A percentile compares a stretch with the other conserved stretches of the same genome.
These are phyloP conservation scores for Taeniopygia guttata DNA, from an alignment of 2,797 vertebrate species.

Conservation along the genomic window DNA sequence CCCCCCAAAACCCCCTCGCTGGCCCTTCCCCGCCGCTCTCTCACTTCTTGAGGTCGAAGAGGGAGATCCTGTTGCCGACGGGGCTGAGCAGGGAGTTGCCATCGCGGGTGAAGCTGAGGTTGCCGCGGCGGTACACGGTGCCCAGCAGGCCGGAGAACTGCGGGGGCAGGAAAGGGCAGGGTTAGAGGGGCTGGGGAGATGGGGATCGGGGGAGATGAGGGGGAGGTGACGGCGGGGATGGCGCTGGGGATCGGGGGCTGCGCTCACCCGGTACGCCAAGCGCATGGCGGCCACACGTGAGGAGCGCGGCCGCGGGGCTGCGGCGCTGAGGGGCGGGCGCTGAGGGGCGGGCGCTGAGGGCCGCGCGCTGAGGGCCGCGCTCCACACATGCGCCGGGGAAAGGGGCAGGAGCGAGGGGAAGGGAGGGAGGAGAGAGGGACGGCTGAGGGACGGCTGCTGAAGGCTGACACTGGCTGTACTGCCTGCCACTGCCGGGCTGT, in stretches of 20 bases:
- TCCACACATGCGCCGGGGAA: too few species aligned
- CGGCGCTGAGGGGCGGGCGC: background rate
- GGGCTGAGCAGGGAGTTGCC: constrained; percentile 91
- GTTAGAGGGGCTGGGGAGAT: background rate
- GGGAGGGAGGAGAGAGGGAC: background rate
- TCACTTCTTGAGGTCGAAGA: constrained; percentile 94
- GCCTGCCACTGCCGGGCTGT: accelerated
- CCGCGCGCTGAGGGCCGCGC: too few species aligned
- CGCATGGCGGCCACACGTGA: background rate
- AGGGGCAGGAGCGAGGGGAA: background rate
- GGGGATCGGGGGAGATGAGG: accelerated
- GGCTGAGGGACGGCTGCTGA: too few species aligned
- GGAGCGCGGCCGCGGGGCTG: background rate
- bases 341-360: too few species aligned
- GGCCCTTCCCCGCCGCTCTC: background rate
- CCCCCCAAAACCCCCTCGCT: background rate
- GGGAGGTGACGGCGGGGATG: background rate
- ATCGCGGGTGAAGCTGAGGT: constrained; percentile 88
- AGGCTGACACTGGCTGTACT: accelerated
- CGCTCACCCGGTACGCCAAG: background rate
- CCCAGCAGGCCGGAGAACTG: constrained; percentile 94
- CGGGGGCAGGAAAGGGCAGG: background rate
- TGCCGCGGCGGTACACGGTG: constrained; percentile 91
- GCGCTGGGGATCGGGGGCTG: background rate
- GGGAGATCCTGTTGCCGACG: constrained; percentile 90